Evolutionary conservation across 2,888 invertebrate genomes (phyloP), one percentile per base, ranked within the genome.

Genomic region (Nysson spinosus): DNA sequence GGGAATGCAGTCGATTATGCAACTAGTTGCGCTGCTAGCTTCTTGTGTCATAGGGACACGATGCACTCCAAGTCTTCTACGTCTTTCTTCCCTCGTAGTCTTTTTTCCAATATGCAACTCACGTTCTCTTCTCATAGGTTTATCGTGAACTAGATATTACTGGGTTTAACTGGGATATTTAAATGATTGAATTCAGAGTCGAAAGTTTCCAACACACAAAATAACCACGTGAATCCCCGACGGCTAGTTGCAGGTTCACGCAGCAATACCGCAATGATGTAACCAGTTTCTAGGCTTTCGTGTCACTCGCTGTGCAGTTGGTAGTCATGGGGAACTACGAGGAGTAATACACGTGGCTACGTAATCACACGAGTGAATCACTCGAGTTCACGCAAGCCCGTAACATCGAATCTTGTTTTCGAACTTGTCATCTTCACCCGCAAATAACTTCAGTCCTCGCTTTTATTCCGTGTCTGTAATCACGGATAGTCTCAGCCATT

Each of bases 1-100:
- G 63, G 68, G 76, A 76, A 76, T 72, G 72, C 68, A 60, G 56
- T 34, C 61, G 73, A 77, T 80, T 80, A 80, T 80, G 80, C 79
- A 80, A 80, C 75, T 75, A 70, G 78, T 72, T 73, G 72, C 75
- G 63, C 71, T 61, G 72, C 65, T 79, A 75, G 71, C 52, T 77
- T 75, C 80, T 80, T 75, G 80, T 78, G 78, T 80, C 75, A 76
- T 64, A 76, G 66, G 62, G 58, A 62, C 63, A 55, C 47, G 22
- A 37, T n/a, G n/a, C n/a, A n/a, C n/a, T n/a, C n/a, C n/a, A n/a
- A n/a, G n/a, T n/a, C n/a, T n/a, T n/a, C n/a, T n/a, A n/a, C n/a
- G n/a, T n/a, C n/a, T n/a, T n/a, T n/a, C n/a, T n/a, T n/a, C n/a
- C n/a, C n/a, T n/a, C n/a, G n/a, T n/a, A n/a, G n/a, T n/a, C n/a